Conservation (phyloP, 2,113 vertebrate genomes). For the Larimichthys crocea region DNA sequence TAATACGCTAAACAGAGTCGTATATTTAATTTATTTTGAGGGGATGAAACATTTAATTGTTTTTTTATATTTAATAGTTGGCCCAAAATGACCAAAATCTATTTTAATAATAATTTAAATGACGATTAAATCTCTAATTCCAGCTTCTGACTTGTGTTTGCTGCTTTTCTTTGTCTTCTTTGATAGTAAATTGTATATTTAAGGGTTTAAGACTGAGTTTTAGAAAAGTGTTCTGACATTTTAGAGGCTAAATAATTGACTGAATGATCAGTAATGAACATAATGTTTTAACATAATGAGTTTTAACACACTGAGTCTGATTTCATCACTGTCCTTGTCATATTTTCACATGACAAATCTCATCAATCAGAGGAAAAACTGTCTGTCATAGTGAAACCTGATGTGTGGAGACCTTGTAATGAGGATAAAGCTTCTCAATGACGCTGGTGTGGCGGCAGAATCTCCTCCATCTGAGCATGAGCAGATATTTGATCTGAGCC, state of each 20-base stretch:
- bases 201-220: background rate
- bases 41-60: background rate
- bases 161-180: background rate
- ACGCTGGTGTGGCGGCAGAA: slow-evolving; percentile 71
- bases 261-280: too few species aligned
- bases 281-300: too few species aligned
- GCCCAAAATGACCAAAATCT: background rate
- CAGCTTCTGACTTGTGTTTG: background rate
- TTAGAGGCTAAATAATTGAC: background rate
- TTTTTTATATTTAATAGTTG: background rate
- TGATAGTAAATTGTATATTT: background rate
- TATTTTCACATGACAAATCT: background rate
- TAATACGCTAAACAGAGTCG: background rate
- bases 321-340: background rate
- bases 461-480: slow-evolving; percentile 85
- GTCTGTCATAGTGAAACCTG: background rate
- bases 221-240: background rate
- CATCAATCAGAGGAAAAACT: background rate
- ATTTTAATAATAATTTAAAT: background rate
- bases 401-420: slow-evolving; percentile 80
- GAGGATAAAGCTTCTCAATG: slow-evolving; percentile 81
- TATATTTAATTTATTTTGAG: background rate
- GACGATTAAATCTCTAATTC: background rate
- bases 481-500: slow-evolving; percentile 73
- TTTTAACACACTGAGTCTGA: background rate